phyloP scores from a whole-genome alignment of 2,888 invertebrate species.

The Thera obeliscata region DNA sequence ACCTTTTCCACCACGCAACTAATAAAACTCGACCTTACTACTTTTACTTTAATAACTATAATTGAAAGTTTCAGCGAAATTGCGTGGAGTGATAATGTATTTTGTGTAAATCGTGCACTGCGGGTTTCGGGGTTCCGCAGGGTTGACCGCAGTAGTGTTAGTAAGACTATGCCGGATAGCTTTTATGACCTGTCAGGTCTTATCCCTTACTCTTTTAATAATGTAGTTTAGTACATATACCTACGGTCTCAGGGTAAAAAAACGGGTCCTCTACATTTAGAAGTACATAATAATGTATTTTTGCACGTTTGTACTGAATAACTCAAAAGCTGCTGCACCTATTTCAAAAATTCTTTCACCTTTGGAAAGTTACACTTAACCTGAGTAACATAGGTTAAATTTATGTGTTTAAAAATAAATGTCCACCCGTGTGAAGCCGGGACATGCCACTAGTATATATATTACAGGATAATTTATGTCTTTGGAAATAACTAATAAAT shows the following conservation, averaged over 20 bases:
- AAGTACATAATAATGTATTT: background rate
- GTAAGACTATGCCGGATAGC: slow-evolving; percentile 29
- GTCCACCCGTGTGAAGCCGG: no score
- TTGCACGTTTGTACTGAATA: no score
- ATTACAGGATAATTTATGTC: no score
- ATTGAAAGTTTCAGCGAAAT: slow-evolving; percentile 23
- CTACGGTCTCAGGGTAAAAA: background rate
- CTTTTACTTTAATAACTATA: slow-evolving; percentile 27
- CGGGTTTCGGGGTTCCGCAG: slow-evolving; percentile 22
- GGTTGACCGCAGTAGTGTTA: slow-evolving; percentile 23
- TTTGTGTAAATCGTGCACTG: slow-evolving; percentile 22
- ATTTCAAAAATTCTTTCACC: no score
- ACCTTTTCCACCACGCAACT: slow-evolving; percentile 25
- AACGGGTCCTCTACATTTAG: background rate
- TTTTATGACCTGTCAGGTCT: slow-evolving; percentile 35
- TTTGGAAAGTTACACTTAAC: no score
- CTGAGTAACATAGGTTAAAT: no score
- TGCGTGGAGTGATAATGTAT: slow-evolving; percentile 17
- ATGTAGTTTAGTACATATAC: slow-evolving; percentile 12
- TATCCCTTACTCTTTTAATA: slow-evolving; percentile 5
- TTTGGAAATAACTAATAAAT: no score
- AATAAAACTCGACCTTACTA: slow-evolving; percentile 29
- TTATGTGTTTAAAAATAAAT: no score
- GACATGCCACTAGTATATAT: no score
- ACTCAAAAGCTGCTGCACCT: no score